Conservation (phyloP, 2,888 invertebrate genomes). For the Andrena bucephala region DNA sequence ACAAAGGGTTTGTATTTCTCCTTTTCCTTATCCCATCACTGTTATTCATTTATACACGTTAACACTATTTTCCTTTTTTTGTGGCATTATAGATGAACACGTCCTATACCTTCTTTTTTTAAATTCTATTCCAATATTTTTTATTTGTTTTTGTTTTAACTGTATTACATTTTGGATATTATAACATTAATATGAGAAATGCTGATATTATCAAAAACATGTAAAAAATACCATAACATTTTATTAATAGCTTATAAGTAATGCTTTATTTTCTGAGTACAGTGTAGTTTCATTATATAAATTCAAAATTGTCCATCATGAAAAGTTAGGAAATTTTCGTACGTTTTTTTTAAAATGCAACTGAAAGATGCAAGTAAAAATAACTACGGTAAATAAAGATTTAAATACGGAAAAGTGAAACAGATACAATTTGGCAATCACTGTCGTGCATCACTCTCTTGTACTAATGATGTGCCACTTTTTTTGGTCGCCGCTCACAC, state of each 20-base stretch:
- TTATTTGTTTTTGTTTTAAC: neutral
- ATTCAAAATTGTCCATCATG: neutral
- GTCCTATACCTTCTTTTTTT: neutral
- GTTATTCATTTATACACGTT: neutral
- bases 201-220: neutral
- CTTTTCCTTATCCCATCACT: neutral
- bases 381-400: neutral
- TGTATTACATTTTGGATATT: too few species aligned
- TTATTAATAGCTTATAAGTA: neutral
- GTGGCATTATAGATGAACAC: neutral
- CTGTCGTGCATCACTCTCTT: constrained; percentile 47
- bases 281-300: neutral
- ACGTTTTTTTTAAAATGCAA: neutral
- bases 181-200: neutral
- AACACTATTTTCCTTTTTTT: neutral
- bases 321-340: neutral
- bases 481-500: constrained; percentile 83
- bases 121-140: neutral
- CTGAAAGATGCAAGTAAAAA: neutral
- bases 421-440: constrained; percentile 15
- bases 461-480: constrained; percentile 77
- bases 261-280: neutral
- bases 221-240: neutral
- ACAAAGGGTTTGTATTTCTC: neutral
- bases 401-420: neutral